Percentiles rank a stretch among this genome's conserved stretches.
phyloP scores from a whole-genome alignment of 2,888 invertebrate genomes.

The Trachelus iudaicus region DNA sequence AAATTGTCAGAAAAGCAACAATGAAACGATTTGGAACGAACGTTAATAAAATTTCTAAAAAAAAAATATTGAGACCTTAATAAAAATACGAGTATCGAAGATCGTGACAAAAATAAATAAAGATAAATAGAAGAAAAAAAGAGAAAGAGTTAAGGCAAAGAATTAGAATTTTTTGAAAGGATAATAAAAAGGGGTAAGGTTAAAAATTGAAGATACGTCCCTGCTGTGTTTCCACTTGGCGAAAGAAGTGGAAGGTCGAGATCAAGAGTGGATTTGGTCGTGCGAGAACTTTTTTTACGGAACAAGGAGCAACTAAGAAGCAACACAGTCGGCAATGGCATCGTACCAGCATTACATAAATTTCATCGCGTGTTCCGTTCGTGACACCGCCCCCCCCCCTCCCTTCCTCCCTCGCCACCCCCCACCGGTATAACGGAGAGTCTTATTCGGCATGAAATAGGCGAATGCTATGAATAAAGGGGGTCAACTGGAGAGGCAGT shows the following conservation, averaged over 20 bases:
- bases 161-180: background rate
- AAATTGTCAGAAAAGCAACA: background rate
- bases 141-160: background rate
- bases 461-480: background rate
- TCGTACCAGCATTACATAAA: background rate
- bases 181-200: background rate
- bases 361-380: background rate
- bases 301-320: background rate
- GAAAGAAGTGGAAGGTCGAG: background rate
- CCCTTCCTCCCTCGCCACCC: no score
- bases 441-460: background rate
- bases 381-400: accelerated
- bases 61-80: background rate
- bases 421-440: background rate
- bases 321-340: background rate
- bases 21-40: background rate
- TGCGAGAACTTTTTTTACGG: background rate
- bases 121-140: background rate
- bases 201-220: background rate
- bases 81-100: background rate
- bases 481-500: background rate
- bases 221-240: background rate
- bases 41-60: background rate
- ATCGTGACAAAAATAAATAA: background rate
- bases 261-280: background rate